These are phyloP conservation scores for Nixonia krombeini DNA, from an alignment of 1,140 invertebrate species.

Conservation along the genomic window DNA sequence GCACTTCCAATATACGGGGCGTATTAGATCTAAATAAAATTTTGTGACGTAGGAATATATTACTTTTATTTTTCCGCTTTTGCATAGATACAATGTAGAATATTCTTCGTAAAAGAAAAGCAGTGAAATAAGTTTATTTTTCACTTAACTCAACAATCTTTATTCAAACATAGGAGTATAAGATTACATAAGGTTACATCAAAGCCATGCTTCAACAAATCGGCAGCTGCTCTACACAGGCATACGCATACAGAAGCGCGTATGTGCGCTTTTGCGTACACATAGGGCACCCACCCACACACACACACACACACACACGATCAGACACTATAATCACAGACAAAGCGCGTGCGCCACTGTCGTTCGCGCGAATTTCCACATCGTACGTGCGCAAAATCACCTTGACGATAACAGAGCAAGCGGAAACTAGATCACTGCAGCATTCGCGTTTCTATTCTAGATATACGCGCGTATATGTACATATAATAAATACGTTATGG, in stretches of 20 bases:
- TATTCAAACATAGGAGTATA: slow-evolving; percentile 21
- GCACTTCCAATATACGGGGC: too few species aligned
- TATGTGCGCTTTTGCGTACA: too few species aligned
- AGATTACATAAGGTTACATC: slow-evolving; percentile 19
- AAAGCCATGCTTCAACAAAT: slow-evolving; percentile 20
- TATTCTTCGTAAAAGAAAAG: too few species aligned
- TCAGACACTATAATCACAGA: slow-evolving; percentile 67
- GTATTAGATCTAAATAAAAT: too few species aligned
- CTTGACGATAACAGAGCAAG: slow-evolving; percentile 30
- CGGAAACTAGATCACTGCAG: slow-evolving; percentile 24
- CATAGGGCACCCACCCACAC: too few species aligned
- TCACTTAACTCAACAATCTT: slow-evolving; percentile 14
- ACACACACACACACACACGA: slow-evolving; percentile 50
- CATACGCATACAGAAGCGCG: slow-evolving; percentile 29
- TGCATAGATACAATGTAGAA: too few species aligned
- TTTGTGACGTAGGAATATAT: too few species aligned
- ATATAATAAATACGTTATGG: slow-evolving; percentile 58
- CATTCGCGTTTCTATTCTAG: slow-evolving; percentile 19
- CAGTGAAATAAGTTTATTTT: slow-evolving; percentile 1
- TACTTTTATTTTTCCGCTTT: too few species aligned
- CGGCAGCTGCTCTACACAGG: slow-evolving; percentile 12
- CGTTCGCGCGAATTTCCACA: slow-evolving; percentile 40
- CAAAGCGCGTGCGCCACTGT: slow-evolving; percentile 58
- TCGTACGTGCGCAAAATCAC: slow-evolving; percentile 36
- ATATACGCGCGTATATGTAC: too few species aligned